These are phyloP conservation scores for Cnemophilus loriae DNA, from an alignment of 2,113 vertebrate genomes.

Conservation along the genomic window DNA sequence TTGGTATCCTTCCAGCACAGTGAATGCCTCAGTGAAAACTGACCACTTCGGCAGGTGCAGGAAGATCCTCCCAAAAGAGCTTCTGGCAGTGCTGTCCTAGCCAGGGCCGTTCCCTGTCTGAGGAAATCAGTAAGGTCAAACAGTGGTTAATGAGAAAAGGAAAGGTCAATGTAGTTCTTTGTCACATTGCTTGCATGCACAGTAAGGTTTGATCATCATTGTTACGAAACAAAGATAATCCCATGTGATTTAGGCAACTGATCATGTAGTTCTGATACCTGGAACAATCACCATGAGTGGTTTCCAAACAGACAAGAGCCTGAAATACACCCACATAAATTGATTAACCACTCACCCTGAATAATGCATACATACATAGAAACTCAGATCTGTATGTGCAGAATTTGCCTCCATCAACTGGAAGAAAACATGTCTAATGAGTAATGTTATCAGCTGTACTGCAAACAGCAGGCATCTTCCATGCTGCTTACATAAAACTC, in stretches of 20 bases:
- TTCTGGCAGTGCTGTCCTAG: neutral
- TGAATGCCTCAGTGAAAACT: neutral
- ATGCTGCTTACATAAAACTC: neutral
- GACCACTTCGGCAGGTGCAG: neutral
- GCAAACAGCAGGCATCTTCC: neutral
- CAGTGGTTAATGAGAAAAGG: neutral
- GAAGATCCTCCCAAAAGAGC: neutral
- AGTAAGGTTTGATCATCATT: neutral
- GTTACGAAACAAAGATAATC: neutral
- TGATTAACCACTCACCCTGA: neutral
- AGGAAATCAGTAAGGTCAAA: neutral
- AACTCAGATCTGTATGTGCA: neutral
- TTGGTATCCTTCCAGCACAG: neutral
- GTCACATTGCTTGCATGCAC: fast-evolving
- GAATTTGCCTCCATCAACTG: neutral
- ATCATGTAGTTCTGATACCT: neutral
- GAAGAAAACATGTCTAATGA: neutral
- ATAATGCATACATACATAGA: neutral
- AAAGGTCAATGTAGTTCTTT: neutral
- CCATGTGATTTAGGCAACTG: neutral
- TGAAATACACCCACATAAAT: neutral
- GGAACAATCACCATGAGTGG: neutral
- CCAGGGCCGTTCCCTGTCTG: neutral
- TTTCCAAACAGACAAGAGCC: neutral
- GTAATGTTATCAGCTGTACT: neutral